Percentiles rank a stretch among this genome's conserved stretches.
Conservation (phyloP, 2,113 vertebrate species). For the Picathartes gymnocephalus region DNA sequence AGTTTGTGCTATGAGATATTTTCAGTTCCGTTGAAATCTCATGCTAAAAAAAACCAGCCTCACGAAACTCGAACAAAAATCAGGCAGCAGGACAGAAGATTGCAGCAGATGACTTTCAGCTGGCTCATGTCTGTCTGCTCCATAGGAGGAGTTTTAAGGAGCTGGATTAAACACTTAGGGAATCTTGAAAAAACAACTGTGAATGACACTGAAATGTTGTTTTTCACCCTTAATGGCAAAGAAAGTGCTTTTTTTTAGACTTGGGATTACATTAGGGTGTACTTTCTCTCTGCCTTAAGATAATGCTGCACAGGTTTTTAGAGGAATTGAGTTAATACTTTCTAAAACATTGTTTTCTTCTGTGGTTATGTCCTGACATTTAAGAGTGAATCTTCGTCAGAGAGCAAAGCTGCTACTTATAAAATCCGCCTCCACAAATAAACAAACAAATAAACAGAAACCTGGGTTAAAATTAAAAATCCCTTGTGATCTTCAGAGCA, state of each 20-base stretch:
- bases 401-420: background rate
- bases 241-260: background rate
- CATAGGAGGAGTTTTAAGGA: background rate
- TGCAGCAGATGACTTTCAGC: constrained; percentile 32
- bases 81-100: background rate
- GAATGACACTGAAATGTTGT: background rate
- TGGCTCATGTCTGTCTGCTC: background rate
- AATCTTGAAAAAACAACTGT: background rate
- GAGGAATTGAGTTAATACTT: background rate
- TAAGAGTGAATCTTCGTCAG: background rate
- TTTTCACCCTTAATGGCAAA: background rate
- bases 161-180: background rate
- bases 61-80: background rate
- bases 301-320: background rate
- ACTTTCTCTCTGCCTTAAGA: background rate
- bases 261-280: background rate
- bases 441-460: background rate
- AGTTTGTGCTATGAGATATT: constrained; percentile 47
- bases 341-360: background rate
- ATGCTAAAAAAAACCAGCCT: constrained; percentile 11
- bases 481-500: background rate
- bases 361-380: background rate
- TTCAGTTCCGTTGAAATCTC: constrained; percentile 57
- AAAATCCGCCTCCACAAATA: background rate
- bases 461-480: background rate